A percentile compares a stretch with the other conserved stretches of the same genome.
phyloP scores from a whole-genome alignment of 2,888 invertebrate species.

The Pseudococcus viburni region DNA sequence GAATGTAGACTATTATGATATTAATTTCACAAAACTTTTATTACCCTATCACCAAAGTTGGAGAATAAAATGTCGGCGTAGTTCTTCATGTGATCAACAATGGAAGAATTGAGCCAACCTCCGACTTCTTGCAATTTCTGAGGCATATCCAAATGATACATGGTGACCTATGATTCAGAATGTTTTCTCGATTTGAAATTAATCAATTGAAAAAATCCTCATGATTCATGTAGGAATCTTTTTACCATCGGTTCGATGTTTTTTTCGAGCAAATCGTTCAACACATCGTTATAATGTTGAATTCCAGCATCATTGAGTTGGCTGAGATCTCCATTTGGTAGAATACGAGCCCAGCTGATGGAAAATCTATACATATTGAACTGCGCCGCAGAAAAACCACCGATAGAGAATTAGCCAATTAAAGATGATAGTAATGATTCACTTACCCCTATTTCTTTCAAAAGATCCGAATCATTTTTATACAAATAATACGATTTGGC shows the following conservation, averaged over 20 bases:
- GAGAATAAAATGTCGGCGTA: slow-evolving; percentile 76
- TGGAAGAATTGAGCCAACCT: slow-evolving; percentile 79
- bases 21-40: neutral
- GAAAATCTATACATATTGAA: slow-evolving; percentile 70
- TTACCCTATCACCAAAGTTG: slow-evolving; percentile 74
- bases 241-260: slow-evolving; percentile 72
- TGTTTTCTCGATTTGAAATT: too few relatives aligned
- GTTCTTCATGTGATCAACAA: slow-evolving; percentile 77
- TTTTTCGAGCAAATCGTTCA: slow-evolving; percentile 71
- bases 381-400: slow-evolving; percentile 64
- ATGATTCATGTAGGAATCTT: neutral
- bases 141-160: slow-evolving; percentile 10
- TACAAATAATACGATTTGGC: slow-evolving; percentile 79
- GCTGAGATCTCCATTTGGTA: slow-evolving; percentile 71
- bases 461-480: slow-evolving; percentile 75
- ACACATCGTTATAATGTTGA: slow-evolving; percentile 73
- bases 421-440: neutral
- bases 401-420: neutral
- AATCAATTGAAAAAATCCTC: too few relatives aligned
- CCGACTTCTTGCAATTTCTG: slow-evolving; percentile 69
- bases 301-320: slow-evolving; percentile 72
- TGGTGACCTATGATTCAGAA: neutral
- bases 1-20: too few relatives aligned
- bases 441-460: slow-evolving; percentile 51
- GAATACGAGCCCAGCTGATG: slow-evolving; percentile 73